Base-by-base conservation (phyloP, 2,797 vertebrate genomes). In the Pempheris klunzingeri region DNA sequence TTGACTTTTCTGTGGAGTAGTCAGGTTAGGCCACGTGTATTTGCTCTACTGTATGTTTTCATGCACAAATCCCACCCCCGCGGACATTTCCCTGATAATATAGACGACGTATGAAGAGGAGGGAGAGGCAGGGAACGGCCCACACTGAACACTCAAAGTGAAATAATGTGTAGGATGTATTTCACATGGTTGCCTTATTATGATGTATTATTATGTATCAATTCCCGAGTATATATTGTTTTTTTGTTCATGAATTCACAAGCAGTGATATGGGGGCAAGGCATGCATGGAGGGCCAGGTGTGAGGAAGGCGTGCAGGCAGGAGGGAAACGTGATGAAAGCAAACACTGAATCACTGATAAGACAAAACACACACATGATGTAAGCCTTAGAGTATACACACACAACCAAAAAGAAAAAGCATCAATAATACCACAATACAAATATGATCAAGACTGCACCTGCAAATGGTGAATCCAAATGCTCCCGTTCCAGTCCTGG, bases 1-100 rank as follows among this genome's bases (percentile, higher is more conserved):
- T 89, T 88, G 87, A 78, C 78, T 36, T 70, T 70, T 49, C 66
- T 72, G 46, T 43, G 4, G 49, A 55, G 44, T 39, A 44, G 32
- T 30, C 49, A 8, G 53, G 34, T 30, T 1, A 1, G 26, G 36
- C 62, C 73, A 78, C 49, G 43, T 84, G 77, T 13, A 11, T 65
- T 72, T 61, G 22, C 57, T 49, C n/a, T 4, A 13, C 17, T 55
- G 49, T 69, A 10, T 84, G 78, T 82, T 76, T 84, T 82, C 54
- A 65, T 74, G 53, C 7, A 32, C 52, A 55, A 58, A 34, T 52
- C 57, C 50, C 41, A 30, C 20, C 62, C 38, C 26, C 8, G 0
- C 44, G 78, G 55, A 86, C 67, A 69, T 73, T 71, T 46, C 46
- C 63, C 47, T 52, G 62, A 82, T 75, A 68, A 60, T 57, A 64